phyloP scores from a whole-genome alignment of 2,888 invertebrate genomes.

The Plebejus melissa region DNA sequence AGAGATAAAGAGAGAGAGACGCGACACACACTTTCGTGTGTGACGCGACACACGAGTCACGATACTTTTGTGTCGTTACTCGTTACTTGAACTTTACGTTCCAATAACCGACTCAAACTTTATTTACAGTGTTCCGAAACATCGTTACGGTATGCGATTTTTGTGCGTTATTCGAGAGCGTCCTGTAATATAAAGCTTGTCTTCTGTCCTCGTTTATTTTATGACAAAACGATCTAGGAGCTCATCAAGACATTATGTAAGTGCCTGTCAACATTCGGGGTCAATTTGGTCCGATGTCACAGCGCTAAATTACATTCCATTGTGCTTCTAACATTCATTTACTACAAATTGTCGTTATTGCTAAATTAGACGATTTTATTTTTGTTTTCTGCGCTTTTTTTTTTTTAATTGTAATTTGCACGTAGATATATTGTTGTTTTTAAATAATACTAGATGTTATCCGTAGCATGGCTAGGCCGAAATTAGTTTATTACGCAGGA shows the following conservation, averaged over 20 bases:
- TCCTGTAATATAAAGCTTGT: neutral
- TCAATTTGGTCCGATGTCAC: neutral
- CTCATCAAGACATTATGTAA: neutral
- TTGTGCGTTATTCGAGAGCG: neutral
- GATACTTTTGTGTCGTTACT: too few species aligned
- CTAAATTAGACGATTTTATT: neutral
- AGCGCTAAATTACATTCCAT: slow-evolving; percentile 5
- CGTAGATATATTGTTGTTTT: too few species aligned
- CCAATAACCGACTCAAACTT: too few species aligned
- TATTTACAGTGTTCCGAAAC: too few species aligned
- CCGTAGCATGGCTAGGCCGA: too few species aligned
- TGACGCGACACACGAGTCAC: too few species aligned
- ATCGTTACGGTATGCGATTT: too few species aligned
- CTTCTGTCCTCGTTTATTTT: neutral
- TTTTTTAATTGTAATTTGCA: neutral
- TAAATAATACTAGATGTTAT: too few species aligned
- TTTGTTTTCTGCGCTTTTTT: neutral
- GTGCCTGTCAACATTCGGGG: neutral
- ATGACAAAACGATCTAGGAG: neutral
- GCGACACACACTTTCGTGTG: too few species aligned
- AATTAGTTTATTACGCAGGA: too few species aligned
- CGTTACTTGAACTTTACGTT: too few species aligned
- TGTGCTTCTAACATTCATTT: neutral
- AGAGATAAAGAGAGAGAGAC: too few species aligned
- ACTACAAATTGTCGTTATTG: neutral